Base-by-base conservation (phyloP, 2,888 invertebrate genomes). In the Athetis lepigone region DNA sequence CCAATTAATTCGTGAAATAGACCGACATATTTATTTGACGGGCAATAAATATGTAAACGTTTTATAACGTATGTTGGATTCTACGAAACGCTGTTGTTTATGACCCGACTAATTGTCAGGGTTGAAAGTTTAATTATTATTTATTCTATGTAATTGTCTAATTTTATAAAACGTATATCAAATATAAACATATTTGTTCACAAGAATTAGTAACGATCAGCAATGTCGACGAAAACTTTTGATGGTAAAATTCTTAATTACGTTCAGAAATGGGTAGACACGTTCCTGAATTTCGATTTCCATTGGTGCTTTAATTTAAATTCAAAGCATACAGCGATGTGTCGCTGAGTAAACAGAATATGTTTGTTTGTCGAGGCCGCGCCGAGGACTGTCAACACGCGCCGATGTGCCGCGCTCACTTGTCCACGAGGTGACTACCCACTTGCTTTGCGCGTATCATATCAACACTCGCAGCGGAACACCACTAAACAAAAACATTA, bases 271-370 rank as follows among this genome's bases (percentile, higher is more conserved):
- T 87, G 86, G 78, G 77, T 67, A 73, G 80, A 77, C 85, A 87
- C 86, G 86, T 83, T 78, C 72, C 70, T 82, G 86, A 81, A 88
- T 88, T 90, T 89, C 84, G 87, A 89, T 91, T 88, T 88, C 77
- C 79, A 85, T 85, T 82, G 82, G 83, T 83, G 84, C 87, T 90
- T 88, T 90, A 88, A 91, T 92, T 92, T 88, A 88, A 89, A 92
- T 93, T 92, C 91, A 89, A 89, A 89, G 88, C 90, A 88, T 85
- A 90, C 88, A 86, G 81, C 83, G 88, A 88, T 88, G 91, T 91
- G 91, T 91, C 86, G 89, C 85, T 86, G 90, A 91, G 88, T 90
- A 90, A 92, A 90, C 90, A 89, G 86, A 84, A 86, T 86, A 80
- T 89, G 91, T 90, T 91, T 92, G 91, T 92, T 90, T 88, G 88